Evolutionary conservation across 2,113 vertebrate genomes (phyloP), one percentile per base, ranked within the genome.

Genomic region (Melanerpes formicivorus): DNA sequence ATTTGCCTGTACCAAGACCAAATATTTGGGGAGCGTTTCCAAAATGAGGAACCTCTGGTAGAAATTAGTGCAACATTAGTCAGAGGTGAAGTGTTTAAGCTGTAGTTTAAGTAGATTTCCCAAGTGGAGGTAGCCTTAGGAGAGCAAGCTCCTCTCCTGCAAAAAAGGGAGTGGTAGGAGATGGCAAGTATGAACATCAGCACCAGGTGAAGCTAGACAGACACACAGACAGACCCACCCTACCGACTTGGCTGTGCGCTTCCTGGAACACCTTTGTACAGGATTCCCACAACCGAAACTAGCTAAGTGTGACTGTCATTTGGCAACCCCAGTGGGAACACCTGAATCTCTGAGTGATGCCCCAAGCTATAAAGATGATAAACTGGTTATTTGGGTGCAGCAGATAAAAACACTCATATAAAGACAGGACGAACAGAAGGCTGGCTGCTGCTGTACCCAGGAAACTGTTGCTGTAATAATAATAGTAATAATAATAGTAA

Each of bases 241-340:
- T 79, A 64, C 67, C 30, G 1, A 42, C 52, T 80, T 29, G 60
- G 88, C 84, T 15, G 12, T 79, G 21, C 9, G 3, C 59, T 56
- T 94, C 88, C 91, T 69, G 87, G 48, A 95, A 56, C 58, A 78
- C 65, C 87, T 62, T 84, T 74, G 84, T 44, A 82, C 80, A 21
- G 59, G 44, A 37, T 79, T 95, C 90, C 93, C 96, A 96, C 88
- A 67, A n/a, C 21, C 34, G 55, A 88, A 84, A 90, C 83, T 80
- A 82, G 92, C 87, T 69, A 63, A 46, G 5, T 29, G 71, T n/a
- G 66, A 58, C 78, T 79, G 91, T 48, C 42, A 0, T 66, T 11
- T 78, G 91, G 91, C 90, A 91, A 58, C 15, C 9, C 52, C 46
- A 69, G 66, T 0, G 3, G 90, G 60, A 95, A 74, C 80, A 82